These are phyloP conservation scores for Nemotelus pantherinus DNA, from an alignment of 2,888 invertebrate species.

Conservation along the genomic window DNA sequence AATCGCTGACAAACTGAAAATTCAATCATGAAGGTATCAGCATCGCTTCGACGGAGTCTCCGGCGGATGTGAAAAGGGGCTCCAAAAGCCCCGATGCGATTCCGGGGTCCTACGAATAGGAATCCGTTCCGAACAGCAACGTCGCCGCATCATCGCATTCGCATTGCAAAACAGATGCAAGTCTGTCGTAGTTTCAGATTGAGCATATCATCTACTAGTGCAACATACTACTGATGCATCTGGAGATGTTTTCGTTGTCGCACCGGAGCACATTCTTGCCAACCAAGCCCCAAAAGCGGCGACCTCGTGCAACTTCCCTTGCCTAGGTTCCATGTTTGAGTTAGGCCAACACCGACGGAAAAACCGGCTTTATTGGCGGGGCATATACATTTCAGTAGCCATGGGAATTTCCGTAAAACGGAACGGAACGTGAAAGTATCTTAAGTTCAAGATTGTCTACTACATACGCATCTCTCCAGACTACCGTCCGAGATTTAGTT, in stretches of 20 bases:
- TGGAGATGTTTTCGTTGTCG: constrained; percentile 1
- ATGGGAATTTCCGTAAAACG: not conserved
- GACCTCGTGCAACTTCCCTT: constrained; percentile 22
- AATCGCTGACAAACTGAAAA: constrained; percentile 44
- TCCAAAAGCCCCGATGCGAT: constrained; percentile 18
- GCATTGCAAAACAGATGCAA: constrained; percentile 16
- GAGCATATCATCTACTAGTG: not conserved
- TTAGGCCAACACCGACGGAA: not conserved
- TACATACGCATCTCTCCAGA: not conserved
- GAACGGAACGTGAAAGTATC: constrained; percentile 7
- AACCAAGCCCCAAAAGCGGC: not conserved
- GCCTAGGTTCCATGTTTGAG: not conserved
- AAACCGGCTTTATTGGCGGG: constrained; percentile 20
- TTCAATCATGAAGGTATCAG: constrained; percentile 23
- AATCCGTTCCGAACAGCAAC: not conserved
- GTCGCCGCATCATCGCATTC: constrained; percentile 3
- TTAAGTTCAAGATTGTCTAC: constrained; percentile 15
- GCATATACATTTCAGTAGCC: not conserved
- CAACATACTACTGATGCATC: constrained; percentile 3
- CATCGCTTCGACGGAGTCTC: constrained; percentile 17
- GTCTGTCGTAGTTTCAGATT: not conserved
- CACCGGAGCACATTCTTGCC: constrained; percentile 5
- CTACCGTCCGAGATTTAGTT: not conserved
- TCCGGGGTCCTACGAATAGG: constrained; percentile 16
- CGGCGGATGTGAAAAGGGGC: constrained; percentile 4